Percentiles rank a stretch among this genome's conserved stretches.
These are phyloP conservation scores for Trypoxylon attenuatum DNA, from an alignment of 2,888 invertebrate genomes.

Conservation along the genomic window DNA sequence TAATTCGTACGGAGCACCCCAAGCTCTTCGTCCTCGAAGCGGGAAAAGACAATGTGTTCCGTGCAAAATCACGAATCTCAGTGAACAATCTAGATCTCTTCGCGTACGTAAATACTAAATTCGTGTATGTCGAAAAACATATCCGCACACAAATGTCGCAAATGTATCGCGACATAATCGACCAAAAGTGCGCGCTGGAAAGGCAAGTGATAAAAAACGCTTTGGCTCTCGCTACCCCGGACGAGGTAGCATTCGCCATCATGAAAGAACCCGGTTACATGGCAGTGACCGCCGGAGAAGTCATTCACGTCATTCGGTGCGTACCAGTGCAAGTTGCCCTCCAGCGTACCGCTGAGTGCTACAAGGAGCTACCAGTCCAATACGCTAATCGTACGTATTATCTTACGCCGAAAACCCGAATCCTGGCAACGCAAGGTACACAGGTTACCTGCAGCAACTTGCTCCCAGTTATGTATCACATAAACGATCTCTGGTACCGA, in stretches of 20 bases:
- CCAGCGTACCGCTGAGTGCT: not conserved
- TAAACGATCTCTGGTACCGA: not conserved
- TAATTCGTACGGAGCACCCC: not conserved
- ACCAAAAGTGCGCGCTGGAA: not conserved
- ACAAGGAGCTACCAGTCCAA: not conserved
- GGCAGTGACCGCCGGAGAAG: too few species aligned
- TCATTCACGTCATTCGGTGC: constrained; percentile 3
- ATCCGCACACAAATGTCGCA: not conserved
- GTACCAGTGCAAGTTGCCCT: not conserved
- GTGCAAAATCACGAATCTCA: too few species aligned
- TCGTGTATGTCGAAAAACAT: constrained; percentile 9
- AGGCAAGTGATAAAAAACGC: not conserved
- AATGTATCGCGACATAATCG: not conserved
- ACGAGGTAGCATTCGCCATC: not conserved
- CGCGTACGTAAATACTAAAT: constrained; percentile 10
- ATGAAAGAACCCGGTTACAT: constrained; percentile 6
- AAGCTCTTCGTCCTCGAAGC: not conserved
- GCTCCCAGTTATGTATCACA: not conserved
- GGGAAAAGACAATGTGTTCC: too few species aligned
- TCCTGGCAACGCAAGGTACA: not conserved
- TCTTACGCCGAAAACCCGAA: not conserved
- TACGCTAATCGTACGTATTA: not conserved
- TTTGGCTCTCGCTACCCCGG: not conserved
- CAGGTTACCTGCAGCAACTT: not conserved
- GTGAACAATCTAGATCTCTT: too few species aligned